Base-by-base conservation (phyloP, 1,140 invertebrate species). In the Chrysomallon squamiferum region DNA sequence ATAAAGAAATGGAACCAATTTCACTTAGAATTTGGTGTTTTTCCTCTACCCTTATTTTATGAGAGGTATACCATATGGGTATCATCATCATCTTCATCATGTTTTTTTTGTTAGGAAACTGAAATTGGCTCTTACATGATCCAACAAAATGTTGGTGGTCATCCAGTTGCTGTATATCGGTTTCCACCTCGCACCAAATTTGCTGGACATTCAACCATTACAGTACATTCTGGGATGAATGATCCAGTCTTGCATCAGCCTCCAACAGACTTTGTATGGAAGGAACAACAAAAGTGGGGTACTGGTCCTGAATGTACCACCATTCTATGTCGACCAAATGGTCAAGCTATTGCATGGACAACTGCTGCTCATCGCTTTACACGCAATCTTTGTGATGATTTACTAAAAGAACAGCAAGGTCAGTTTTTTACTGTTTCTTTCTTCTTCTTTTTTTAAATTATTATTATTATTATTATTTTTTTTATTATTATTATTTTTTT, bases 281-380 rank as follows among this genome's bases (percentile, higher is more conserved):
- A 77, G 38, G 82, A 85, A 63, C 83, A 84, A 62, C 72, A 77
- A 56, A 81, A 80, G 63, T 86, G 85, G 85, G 83, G 79, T 9
- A 81, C 82, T 0, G 83, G 83, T 11, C 81, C 84, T 7, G 82
- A 85, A 43, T 84, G 81, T 66, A 84, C 83, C 7, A 84, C 85
- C 47, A 83, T 85, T 25, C 71, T 86, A 29, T 85, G 84, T 69
- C 77, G 78, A 69, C 76, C 81, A 43, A 84, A 82, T 72, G 83
- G 83, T 43, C 83, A 85, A 81, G 83, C 80, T 35, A 72, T 84
- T 54, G 79, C 83, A 22, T 84, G 83, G 83, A 82, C 75, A 20
- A 83, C 80, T 41, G 80, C 83, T 47, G 75, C 81, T 50, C 83
- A 84, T 59, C 74, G 81, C 58, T 80, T 83, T 65, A 76, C 75